Evolutionary conservation across 1,140 invertebrate genomes (phyloP), one percentile per base, ranked within the genome.

Genomic region (Zophobas morio): DNA sequence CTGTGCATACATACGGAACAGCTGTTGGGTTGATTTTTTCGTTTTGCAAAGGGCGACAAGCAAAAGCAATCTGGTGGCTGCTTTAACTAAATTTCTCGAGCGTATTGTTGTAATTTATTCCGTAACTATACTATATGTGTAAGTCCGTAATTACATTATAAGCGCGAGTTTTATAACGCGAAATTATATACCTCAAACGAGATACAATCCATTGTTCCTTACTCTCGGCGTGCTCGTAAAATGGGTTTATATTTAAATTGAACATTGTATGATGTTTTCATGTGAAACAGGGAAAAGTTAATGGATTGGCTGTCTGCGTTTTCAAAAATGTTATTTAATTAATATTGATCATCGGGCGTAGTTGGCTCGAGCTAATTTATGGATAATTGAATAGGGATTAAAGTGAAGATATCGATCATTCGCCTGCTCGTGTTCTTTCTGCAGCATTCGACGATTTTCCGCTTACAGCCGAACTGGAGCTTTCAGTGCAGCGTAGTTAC

Each of bases 71-170:
- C 35, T 63, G 57, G 57, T n/a, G 57, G 54, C 54, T 33, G 54
- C 4, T 35, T 63, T 40, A 40, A 34, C 60, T 37, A 42, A 66
- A 40, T 66, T 66, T 66, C 60, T 66, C 60, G 33, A 42, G 60
- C 60, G 37, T 66, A 66, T 66, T 66, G 60, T 66, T 66, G 60
- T 40, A 66, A 66, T 66, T 40, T 66, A 66, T 66, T 66, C 60
- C 20, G 39, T 8, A 46, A 42, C 37, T 42, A 46, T 66, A 57
- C 33, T 57, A 66, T 6, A 66, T 42, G 60, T 66, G 60, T 66
- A 33, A 66, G 60, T 20, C 39, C 20, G 60, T 42, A 66, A 66
- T 66, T 66, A 66, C 56, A n/a, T 60, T 60, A 60, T 60, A 36
- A 60, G 20, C 49, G 20, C 54, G 54, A 51, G 49, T 51, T 51